A percentile compares a stretch with the other conserved stretches of the same genome.
Conservation (phyloP, 1,140 invertebrate species). For the Trachelipus rathkii region DNA sequence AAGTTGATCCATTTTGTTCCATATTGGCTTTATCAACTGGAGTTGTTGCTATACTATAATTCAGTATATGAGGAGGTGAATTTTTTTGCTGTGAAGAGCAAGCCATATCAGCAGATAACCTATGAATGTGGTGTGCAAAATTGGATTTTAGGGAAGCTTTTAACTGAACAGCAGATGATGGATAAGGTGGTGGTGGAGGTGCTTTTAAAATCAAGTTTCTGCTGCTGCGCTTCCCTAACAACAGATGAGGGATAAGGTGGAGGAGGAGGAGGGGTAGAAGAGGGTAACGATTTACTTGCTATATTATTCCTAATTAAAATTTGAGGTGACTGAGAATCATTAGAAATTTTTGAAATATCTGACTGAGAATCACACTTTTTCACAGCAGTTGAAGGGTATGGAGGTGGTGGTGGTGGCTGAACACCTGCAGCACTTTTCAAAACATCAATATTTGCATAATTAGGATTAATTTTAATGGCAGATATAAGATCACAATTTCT, state of each 20-base stretch:
- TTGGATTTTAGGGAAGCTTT: background rate
- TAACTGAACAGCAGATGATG: background rate
- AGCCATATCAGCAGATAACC: background rate
- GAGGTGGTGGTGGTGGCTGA: constrained; percentile 37
- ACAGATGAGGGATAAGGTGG: constrained; percentile 1
- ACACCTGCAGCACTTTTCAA: constrained; percentile 34
- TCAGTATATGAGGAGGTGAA: background rate
- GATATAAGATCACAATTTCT: constrained; percentile 27
- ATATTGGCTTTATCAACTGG: background rate
- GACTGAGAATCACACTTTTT: background rate
- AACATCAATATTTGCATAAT: constrained; percentile 45
- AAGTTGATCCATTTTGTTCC: background rate
- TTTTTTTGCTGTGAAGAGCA: background rate
- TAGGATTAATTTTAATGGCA: constrained; percentile 37
- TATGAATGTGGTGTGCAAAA: background rate
- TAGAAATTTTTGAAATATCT: background rate
- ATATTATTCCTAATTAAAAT: too few species aligned
- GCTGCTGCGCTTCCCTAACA: background rate
- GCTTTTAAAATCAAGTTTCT: background rate
- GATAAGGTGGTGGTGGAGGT: background rate
- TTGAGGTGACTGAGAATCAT: background rate
- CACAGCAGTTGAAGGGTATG: constrained; percentile 37
- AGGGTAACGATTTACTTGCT: background rate
- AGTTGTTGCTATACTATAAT: background rate
- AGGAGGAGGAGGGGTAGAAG: background rate